Evolutionary conservation across 2,888 invertebrate genomes (phyloP), one percentile per base, ranked within the genome.

Genomic region (Aelia acuminata): DNA sequence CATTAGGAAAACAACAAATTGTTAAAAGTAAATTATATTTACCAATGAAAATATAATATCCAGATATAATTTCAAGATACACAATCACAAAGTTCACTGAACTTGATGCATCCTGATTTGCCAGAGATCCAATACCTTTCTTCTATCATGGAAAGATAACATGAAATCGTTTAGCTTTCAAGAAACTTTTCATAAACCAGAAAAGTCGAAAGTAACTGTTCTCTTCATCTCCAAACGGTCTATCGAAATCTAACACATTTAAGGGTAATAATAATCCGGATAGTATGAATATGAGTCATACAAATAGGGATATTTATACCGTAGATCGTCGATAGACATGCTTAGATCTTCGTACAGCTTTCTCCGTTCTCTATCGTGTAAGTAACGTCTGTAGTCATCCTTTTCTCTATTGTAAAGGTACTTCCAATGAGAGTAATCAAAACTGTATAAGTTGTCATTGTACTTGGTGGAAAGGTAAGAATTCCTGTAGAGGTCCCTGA

Each of bases 351-450:
- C 87, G 47, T 87, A 87, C 5, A 57, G 63, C 87, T 43, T 57
- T 31, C 87, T 50, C 47, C 87, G 57, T 63, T 87, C 87, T n/a
- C 87, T 35, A 47, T 87, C 87, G 70, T 87, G 31, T 18, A 87
- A 47, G 70, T 87, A 87, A 47, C 63, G 57, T 22, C 31, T 26
- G 63, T 87, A 87, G 48, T 87, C 87, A 20, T 87, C 87, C 11
- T 63, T 39, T 31, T 87, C 87, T 26, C 87, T n/a, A 39, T 87
- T 87, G 48, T 87, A 87, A 43, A 87, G 87, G 47, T 87, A 87
- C 87, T 70, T 87, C 87, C 87, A 87, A 48, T 87, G 87, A n/a
- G 87, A 48, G 31, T 87, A 87, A 47, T 87, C 87, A 63, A 87
- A 87, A 10, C 70, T 47, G 87, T 87, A 87, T 1, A 87, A n/a